phyloP scores from a whole-genome alignment of 2,797 vertebrate species.

The Diceros bicornis region DNA sequence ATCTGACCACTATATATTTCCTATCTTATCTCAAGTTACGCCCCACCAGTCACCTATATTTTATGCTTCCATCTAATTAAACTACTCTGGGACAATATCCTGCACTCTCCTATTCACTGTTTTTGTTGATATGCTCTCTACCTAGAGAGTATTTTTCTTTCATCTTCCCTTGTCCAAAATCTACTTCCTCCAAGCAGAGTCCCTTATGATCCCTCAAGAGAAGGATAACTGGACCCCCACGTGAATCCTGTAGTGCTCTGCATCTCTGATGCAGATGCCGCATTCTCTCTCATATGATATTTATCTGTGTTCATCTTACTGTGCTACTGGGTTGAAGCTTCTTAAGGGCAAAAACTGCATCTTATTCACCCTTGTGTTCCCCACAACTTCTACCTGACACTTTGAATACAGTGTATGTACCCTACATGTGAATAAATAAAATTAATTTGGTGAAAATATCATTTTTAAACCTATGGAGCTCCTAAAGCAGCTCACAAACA shows the following conservation, averaged over 20 bases:
- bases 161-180: neutral
- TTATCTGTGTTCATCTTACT: neutral
- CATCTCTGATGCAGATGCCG: neutral
- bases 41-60: neutral
- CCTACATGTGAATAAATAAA: neutral
- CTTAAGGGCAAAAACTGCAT: neutral
- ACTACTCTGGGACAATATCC: neutral
- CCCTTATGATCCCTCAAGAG: neutral
- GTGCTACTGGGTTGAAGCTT: neutral
- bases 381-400: neutral
- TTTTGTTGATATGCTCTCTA: neutral
- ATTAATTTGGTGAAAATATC: constrained; percentile 23
- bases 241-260: rapidly evolving
- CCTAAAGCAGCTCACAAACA: neutral
- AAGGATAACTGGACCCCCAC: neutral
- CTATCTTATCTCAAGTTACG: neutral
- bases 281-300: neutral
- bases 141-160: neutral
- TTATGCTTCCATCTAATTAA: neutral
- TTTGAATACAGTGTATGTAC: neutral
- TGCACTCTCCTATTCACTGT: neutral
- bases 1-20: neutral
- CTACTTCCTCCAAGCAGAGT: neutral
- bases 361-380: neutral
- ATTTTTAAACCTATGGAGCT: neutral